Evolutionary conservation across 2,113 vertebrate species (phyloP), one percentile per base, ranked within the genome.

Genomic region (Otolemur garnettii): DNA sequence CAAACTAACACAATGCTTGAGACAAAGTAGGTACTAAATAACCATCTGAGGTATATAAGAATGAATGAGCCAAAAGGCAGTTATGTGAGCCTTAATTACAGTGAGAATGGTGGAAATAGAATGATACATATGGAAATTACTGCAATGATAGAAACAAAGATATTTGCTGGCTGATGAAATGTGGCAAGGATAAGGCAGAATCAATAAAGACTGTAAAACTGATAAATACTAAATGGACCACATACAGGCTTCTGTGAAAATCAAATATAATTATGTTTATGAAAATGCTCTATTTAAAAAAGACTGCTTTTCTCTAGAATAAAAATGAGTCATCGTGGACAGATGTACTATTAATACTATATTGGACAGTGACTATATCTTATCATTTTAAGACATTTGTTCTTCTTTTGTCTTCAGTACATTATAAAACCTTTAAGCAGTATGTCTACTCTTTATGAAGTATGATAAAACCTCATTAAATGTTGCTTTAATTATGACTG

Each of bases 141-240:
- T 89, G 6, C 64, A 92, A 77, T 89, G 24, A 89, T 24, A 85
- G 74, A 94, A 75, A 90, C 42, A 86, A 90, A 42, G 79, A 26
- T 85, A 96, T 87, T 64, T 92, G n/a, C 71, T 87, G 19, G 59
- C 66, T 90, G 84, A 92, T 55, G 50, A 94, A 90, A 95, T 82
- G 80, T 80, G 28, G 38, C 83, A 87, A 95, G 53, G 35, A 81
- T 28, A 93, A 5, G 35, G 45, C 7, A 75, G 55, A 95, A 96
- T 93, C 92, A 95, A 95, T 94, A 89, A 96, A 93, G 68, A 80
- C 87, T 91, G 0, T 91, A 95, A 86, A 96, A 74, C 45, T 88
- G 57, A 60, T 69, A 92, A 82, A 74, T 92, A 93, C 38, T 71
- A 55, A 0, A 0, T 85, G 42, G 50, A 82, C 8, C 80, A 33